Evolutionary conservation across 1,140 invertebrate species (phyloP), one percentile per base, ranked within the genome.

Genomic region (Philopotamus ludificatus): DNA sequence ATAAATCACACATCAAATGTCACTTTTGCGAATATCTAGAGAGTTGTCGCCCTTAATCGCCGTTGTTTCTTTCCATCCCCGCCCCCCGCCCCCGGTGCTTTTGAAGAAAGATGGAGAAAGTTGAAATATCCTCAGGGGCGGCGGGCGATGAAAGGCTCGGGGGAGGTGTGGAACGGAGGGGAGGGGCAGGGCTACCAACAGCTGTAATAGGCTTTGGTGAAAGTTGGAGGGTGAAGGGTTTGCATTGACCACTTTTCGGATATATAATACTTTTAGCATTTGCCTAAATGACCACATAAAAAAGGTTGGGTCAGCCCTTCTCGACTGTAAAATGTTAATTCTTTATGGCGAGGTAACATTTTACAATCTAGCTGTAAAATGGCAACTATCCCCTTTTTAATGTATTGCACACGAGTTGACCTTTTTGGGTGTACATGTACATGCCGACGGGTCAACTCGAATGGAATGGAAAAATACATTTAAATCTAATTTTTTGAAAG

Each of bases 1-100:
- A 47, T 47, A 47, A 47, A 47, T 47, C 44, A 47, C 44, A 16
- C 44, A 47, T 47, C 44, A 47, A 47, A 47, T 47, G 44, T 47
- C 44, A 20, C 44, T 47, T 47, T 8, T 47, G 44, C 44, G 44
- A 47, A 47, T 47, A 47, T 47, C 10, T 47, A 47, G 18, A 47
- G 18, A 47, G 44, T 47, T 47, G 44, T 47, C 44, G 44, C 15
- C 10, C 44, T 9, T 20, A 47, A 47, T 47, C 44, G 10, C 4
- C 18, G 10, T 47, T 20, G 44, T 47, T 47, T 47, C 44, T 47
- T 47, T 47, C 18, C 44, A 7, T 8, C 8, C 34, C 34, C 12
- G 28, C 28, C 28, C 28, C 28, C n/a, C n/a, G n/a, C n/a, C n/a
- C n/a, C 28, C 28, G 7, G 44, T 12, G 15, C n/a, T n/a, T n/a